Evolutionary conservation across 2,113 vertebrate species (phyloP), one percentile per base, ranked within the genome.

Genomic region (Malurus cyaneus): DNA sequence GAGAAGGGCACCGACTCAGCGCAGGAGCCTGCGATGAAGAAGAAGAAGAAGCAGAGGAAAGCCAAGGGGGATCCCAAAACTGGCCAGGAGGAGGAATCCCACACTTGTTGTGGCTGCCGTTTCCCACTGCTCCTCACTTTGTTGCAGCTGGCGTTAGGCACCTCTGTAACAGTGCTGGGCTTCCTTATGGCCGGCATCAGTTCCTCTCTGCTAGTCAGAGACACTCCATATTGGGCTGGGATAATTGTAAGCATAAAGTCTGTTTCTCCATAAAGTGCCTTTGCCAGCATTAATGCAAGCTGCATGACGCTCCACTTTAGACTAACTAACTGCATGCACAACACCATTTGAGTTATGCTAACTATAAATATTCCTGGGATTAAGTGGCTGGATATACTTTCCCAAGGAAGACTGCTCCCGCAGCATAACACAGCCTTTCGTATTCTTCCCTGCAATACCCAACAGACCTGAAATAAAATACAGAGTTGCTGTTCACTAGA

Each of bases 211-310:
- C 98, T 98, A 96, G 97, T 98, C 98, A 98, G 99, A 96, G 99
- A 99, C 98, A 99, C 99, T 85, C 99, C 99, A 54, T 98, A 99
- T 97, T 99, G 99, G 99, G 99, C 99, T 97, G 99, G 99, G 94
- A 99, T 99, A 97, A 98, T 98, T 97, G 99, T 99, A 99, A 99
- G 99, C 98, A 98, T 96, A 93, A 29, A 95, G 87, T 95, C 87
- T 93, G 90, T 94, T 96, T 94, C 90, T 96, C 89, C 94, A 14
- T 93, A 67, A 65, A 92, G 92, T 81, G 94, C 96, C 96, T 92
- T 82, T 94, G 97, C 95, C 96, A 88, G 34, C 96, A 78, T 95
- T 96, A 96, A 96, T 94, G 96, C 97, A 60, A 91, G 90, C 89
- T 96, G 98, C 98, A 95, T 95, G 97, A 94, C 13, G 95, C 91